These are phyloP conservation scores for Lutjanus campechanus DNA, from an alignment of 2,797 vertebrate species.

Conservation along the genomic window DNA sequence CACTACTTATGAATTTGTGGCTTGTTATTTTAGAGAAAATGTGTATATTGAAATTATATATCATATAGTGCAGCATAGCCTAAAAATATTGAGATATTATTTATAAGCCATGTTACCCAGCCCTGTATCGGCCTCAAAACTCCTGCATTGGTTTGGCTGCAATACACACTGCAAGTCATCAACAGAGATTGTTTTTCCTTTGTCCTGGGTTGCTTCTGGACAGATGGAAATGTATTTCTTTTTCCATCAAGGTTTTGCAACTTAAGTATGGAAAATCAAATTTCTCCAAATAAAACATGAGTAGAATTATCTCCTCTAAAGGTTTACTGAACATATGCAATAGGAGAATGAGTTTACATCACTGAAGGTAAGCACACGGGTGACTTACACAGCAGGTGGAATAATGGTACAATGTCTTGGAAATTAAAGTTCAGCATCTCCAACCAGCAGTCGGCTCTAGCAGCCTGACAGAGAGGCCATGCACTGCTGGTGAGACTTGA, in stretches of 20 bases:
- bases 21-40: no score
- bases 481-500: not conserved
- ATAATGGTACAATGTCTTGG: not conserved
- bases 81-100: no score
- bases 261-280: not conserved
- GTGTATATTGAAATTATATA: no score
- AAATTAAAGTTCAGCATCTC: not conserved
- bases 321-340: not conserved
- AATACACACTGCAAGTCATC: not conserved
- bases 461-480: not conserved
- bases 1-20: no score
- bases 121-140: not conserved
- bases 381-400: conserved; percentile 8
- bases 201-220: not conserved
- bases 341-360: not conserved
- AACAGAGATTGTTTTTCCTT: not conserved
- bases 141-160: not conserved
- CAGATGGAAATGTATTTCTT: not conserved
- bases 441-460: not conserved
- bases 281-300: not conserved
- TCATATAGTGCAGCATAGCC: no score
- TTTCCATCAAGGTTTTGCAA: not conserved
- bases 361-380: not conserved
- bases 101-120: no score
- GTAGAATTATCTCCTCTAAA: not conserved